Evolutionary conservation across 2,113 vertebrate genomes (phyloP).

Genomic region (Strigops habroptila): DNA sequence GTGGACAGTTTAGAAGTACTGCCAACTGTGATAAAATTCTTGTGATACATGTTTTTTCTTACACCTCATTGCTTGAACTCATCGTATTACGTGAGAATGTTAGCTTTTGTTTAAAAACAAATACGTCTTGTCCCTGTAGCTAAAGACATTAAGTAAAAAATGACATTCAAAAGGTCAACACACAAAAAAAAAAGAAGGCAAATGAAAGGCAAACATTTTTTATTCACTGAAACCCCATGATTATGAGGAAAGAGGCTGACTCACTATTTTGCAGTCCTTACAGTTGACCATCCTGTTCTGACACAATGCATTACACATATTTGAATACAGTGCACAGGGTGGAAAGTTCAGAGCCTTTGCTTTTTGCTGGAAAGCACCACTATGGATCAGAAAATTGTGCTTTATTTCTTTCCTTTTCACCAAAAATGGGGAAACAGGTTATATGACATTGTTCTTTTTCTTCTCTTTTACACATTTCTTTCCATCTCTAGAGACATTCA

Average conservation of each 20-base stretch:
- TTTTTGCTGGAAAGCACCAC: not conserved
- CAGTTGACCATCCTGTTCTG: not conserved
- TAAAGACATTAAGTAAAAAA: not conserved
- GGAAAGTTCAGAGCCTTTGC: not conserved
- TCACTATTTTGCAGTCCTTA: not conserved
- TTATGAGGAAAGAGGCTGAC: not conserved
- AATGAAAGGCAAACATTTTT: not conserved
- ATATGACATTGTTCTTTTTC: not conserved
- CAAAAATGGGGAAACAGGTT: not conserved
- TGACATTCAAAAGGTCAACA: not conserved
- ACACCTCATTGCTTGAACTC: not conserved
- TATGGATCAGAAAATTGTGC: not conserved
- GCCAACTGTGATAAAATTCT: not conserved
- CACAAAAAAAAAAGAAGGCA: not conserved
- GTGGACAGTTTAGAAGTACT: not conserved
- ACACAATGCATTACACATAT: not conserved
- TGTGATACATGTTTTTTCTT: not conserved
- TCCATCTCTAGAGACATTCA: not conserved
- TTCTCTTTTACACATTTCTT: not conserved
- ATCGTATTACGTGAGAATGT: not conserved
- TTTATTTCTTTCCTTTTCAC: not conserved
- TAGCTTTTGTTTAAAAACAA: constrained; percentile 12
- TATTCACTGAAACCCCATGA: not conserved
- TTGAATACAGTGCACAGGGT: not conserved
- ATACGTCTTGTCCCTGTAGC: not conserved